A percentile compares a stretch with the other conserved stretches of the same genome.
phyloP scores from a whole-genome alignment of 1,140 invertebrate genomes.

The Monomorium pharaonis region DNA sequence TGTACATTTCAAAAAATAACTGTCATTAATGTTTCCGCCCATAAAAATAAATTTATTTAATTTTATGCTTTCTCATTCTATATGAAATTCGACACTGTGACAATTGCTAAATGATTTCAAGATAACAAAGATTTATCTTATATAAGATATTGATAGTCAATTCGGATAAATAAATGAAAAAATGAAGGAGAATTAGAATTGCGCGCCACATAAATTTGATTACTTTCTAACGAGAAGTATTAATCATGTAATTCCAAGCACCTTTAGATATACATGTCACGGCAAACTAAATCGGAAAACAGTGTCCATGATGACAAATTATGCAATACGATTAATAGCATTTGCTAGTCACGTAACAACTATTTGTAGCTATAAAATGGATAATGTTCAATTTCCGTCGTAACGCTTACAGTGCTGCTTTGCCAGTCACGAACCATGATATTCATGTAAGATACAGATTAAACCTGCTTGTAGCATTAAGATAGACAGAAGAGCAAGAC shows the following conservation, averaged over 20 bases:
- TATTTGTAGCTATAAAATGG: slow-evolving; percentile 47
- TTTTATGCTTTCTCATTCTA: not conserved
- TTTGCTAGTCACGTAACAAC: slow-evolving; percentile 50
- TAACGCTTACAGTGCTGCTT: not conserved
- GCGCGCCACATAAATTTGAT: not conserved
- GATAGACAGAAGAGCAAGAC: not conserved
- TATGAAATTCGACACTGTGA: not conserved
- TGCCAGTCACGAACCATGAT: not conserved
- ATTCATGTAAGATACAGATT: slow-evolving; percentile 27
- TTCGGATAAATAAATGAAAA: not conserved
- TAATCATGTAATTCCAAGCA: slow-evolving; percentile 1
- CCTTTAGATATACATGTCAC: slow-evolving; percentile 1
- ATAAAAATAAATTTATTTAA: not conserved
- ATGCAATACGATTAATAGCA: slow-evolving; percentile 40
- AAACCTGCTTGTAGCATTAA: slow-evolving; percentile 2
- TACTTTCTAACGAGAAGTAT: not conserved
- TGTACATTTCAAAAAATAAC: not conserved
- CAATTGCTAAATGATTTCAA: not conserved
- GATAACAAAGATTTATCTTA: slow-evolving; percentile 1
- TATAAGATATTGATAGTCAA: not conserved
- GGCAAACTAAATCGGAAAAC: slow-evolving; percentile 28
- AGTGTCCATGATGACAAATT: slow-evolving; percentile 41
- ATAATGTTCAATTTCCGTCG: slow-evolving; percentile 53
- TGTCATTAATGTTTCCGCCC: not conserved
- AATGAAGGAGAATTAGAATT: not conserved